A percentile compares a stretch with the other conserved stretches of the same genome.
Evolutionary conservation across 2,797 vertebrate genomes (phyloP).

Genomic region (Odontamblyopus rebecca): DNA sequence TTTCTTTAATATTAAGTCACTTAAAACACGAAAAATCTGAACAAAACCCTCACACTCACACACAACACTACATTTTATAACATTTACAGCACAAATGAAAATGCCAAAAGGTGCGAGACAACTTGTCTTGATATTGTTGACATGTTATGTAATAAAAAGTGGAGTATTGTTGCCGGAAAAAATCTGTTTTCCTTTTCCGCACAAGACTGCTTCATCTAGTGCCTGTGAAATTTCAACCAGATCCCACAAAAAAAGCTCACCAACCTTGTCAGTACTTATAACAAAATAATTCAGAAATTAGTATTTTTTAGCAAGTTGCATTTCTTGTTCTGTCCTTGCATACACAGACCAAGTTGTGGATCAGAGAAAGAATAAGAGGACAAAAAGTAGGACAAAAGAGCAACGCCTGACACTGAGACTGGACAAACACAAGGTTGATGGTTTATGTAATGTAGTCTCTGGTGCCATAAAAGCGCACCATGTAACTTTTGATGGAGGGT

Average conservation of each 20-base stretch:
- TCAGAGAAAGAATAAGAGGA: not conserved
- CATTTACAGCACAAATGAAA: not conserved
- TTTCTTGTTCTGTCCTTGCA: not conserved
- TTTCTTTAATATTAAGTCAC: not conserved
- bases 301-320: too few relatives aligned
- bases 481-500: not conserved
- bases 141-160: not conserved
- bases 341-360: not conserved
- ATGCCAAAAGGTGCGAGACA: not conserved
- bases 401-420: not conserved
- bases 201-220: not conserved
- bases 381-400: not conserved
- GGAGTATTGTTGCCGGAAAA: not conserved
- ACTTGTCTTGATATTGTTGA: not conserved
- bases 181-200: not conserved
- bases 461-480: not conserved
- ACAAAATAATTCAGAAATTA: too few relatives aligned
- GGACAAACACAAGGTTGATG: not conserved
- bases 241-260: too few relatives aligned
- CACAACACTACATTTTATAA: not conserved
- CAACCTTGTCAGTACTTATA: too few relatives aligned
- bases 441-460: not conserved
- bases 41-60: constrained; percentile 6
- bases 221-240: too few relatives aligned
- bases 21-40: not conserved